Conservation (phyloP, 2,113 vertebrate species). For the Piliocolobus tephrosceles region DNA sequence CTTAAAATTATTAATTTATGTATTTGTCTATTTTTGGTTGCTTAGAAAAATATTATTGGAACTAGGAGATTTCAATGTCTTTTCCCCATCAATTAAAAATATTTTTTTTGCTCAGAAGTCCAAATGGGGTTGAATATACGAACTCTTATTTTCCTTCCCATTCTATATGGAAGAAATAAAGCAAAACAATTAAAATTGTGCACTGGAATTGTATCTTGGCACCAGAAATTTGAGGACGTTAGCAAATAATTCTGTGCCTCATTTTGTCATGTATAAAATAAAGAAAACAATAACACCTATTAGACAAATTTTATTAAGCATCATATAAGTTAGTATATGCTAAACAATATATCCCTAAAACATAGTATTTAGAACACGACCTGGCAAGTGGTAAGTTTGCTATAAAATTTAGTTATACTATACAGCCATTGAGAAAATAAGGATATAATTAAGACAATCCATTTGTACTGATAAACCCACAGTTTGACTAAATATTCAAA, state of each 20-base stretch:
- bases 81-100: neutral
- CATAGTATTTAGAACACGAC: neutral
- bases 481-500: neutral
- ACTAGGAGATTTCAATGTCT: neutral
- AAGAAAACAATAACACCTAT: neutral
- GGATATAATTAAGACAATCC: neutral
- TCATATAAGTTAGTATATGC: neutral
- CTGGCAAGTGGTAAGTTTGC: neutral
- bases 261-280: neutral
- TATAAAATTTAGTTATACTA: neutral
- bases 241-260: neutral
- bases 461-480: neutral
- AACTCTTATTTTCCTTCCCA: neutral
- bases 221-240: neutral
- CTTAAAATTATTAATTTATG: neutral
- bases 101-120: neutral
- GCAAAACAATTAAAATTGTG: neutral
- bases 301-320: neutral
- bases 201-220: neutral
- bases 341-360: neutral
- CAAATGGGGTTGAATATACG: neutral
- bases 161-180: neutral
- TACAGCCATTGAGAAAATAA: neutral
- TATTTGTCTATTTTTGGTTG: neutral
- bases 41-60: neutral